Evolutionary conservation across 1,140 invertebrate genomes (phyloP).

Genomic region (Anadara kagoshimensis): DNA sequence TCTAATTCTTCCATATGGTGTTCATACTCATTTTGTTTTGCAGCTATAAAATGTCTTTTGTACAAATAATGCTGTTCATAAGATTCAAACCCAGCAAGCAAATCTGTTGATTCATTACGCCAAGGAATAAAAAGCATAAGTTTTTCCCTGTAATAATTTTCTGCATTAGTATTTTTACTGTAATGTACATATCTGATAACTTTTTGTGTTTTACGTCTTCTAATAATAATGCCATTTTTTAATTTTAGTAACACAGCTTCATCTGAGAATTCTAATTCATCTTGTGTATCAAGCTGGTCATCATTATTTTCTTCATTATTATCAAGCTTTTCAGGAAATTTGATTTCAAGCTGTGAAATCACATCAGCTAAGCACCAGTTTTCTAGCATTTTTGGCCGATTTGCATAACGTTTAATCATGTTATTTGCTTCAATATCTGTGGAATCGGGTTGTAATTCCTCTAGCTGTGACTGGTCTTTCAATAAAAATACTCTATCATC

Average conservation of each 20-base stretch:
- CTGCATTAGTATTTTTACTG: slow-evolving; percentile 16
- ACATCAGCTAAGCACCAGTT: slow-evolving; percentile 37
- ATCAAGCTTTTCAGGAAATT: slow-evolving; percentile 20
- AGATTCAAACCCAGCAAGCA: background rate
- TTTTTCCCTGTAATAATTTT: slow-evolving; percentile 37
- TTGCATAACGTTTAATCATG: slow-evolving; percentile 30
- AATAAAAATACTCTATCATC: slow-evolving; percentile 36
- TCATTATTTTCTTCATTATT: slow-evolving; percentile 24
- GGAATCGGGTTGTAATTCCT: slow-evolving; percentile 20
- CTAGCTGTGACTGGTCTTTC: slow-evolving; percentile 20
- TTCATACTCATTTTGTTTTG: slow-evolving; percentile 12
- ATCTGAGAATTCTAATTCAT: background rate
- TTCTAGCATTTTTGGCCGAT: slow-evolving; percentile 25
- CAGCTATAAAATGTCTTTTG: background rate
- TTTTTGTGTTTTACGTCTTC: slow-evolving; percentile 20
- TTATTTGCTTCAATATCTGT: slow-evolving; percentile 37
- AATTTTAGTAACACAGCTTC: slow-evolving; percentile 2
- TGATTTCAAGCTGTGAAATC: slow-evolving; percentile 33
- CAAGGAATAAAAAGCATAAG: slow-evolving; percentile 34
- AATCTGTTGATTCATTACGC: slow-evolving; percentile 33
- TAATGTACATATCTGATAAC: slow-evolving; percentile 34
- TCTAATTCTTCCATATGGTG: slow-evolving; percentile 17
- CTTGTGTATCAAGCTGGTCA: slow-evolving; percentile 16
- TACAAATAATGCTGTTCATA: background rate
- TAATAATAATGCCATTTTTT: slow-evolving; percentile 39